These are phyloP conservation scores for Morpho helenor DNA, from an alignment of 2,888 invertebrate species.

Conservation along the genomic window DNA sequence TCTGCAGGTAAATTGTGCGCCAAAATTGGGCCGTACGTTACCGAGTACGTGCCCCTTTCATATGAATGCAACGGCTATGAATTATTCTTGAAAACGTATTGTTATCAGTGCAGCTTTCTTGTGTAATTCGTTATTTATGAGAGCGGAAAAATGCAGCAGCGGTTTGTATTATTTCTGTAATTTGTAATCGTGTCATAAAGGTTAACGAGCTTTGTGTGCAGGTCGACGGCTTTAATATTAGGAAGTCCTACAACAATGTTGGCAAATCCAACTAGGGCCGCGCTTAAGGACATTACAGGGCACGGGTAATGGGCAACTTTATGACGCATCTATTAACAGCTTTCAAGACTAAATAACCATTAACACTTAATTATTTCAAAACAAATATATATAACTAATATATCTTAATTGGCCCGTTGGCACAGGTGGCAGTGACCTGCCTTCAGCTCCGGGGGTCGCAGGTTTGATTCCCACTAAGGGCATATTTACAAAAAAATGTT, in stretches of 20 bases:
- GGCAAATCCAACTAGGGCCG: conserved; percentile 14
- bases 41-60: conserved; percentile 51
- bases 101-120: conserved; percentile 61
- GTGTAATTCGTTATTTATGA: conserved; percentile 37
- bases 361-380: no score
- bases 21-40: conserved; percentile 70
- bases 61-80: conserved; percentile 64
- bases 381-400: no score
- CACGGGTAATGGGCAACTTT: background rate
- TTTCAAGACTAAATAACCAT: background rate
- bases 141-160: conserved; percentile 25
- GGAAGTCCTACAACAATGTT: conserved; percentile 21
- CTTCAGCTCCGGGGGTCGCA: no score
- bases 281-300: conserved; percentile 7
- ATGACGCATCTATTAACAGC: background rate
- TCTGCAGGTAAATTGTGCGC: conserved; percentile 77
- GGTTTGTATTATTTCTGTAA: conserved; percentile 24
- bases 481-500: no score
- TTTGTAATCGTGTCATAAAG: conserved; percentile 15
- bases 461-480: no score
- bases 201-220: conserved; percentile 8
- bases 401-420: no score
- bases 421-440: no score
- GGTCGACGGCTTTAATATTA: conserved; percentile 20
- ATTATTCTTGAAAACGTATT: conserved; percentile 72